Conservation (phyloP, 2,113 vertebrate species). For the Gavia stellata region DNA sequence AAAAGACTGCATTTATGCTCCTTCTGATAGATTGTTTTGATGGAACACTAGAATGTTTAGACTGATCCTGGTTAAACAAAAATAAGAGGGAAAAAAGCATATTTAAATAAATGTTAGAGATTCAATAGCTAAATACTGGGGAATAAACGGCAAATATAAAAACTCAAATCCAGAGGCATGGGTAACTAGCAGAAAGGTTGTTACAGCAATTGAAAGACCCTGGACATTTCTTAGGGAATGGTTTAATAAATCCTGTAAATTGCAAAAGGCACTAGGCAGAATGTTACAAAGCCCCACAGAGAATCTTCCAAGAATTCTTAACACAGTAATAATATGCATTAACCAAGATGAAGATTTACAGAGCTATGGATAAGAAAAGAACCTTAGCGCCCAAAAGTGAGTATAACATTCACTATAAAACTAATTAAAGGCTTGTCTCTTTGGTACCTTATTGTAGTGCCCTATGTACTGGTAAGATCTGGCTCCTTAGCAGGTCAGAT, state of each 20-base stretch:
- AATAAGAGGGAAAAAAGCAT: accelerated
- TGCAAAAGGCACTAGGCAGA: background rate
- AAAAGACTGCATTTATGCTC: background rate
- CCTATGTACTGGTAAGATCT: background rate
- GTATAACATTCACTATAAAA: background rate
- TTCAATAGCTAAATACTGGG: background rate
- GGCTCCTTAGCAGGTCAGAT: background rate
- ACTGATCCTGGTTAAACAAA: background rate
- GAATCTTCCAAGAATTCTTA: conserved; percentile 13
- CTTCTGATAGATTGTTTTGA: background rate
- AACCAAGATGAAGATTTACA: conserved; percentile 27
- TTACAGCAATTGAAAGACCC: background rate
- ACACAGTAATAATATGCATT: background rate
- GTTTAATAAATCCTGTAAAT: conserved; percentile 6
- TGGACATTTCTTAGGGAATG: background rate
- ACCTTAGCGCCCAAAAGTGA: background rate
- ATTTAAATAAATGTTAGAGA: background rate
- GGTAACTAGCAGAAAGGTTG: background rate
- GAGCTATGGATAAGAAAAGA: background rate
- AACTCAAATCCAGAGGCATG: background rate
- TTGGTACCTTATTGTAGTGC: background rate
- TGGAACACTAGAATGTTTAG: background rate
- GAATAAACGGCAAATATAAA: background rate
- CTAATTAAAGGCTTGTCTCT: background rate
- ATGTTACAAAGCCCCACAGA: background rate